Percentiles rank a stretch among this genome's conserved stretches.
Evolutionary conservation across 1,140 invertebrate genomes (phyloP).

Genomic region (Scaptodrosophila lebanonensis): DNA sequence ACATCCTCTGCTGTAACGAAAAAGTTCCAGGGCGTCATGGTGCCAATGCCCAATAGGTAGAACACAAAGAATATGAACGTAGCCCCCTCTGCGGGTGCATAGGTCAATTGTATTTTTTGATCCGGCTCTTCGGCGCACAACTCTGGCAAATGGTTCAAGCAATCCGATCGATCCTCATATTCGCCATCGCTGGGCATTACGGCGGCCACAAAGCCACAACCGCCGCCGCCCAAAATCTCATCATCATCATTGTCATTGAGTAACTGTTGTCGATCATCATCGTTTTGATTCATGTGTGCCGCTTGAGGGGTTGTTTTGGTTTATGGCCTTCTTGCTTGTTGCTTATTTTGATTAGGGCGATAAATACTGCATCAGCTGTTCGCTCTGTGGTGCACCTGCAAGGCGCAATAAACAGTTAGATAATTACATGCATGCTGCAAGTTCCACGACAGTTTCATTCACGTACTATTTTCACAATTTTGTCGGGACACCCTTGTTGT

Average conservation of each 20-base stretch:
- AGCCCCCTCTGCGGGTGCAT: slow-evolving; percentile 80
- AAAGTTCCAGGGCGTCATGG: slow-evolving; percentile 96
- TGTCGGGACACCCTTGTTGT: too few species aligned
- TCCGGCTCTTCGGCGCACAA: slow-evolving; percentile 25
- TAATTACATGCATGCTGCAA: too few species aligned
- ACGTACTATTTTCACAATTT: too few species aligned
- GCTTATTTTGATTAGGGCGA: neutral
- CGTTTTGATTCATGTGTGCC: slow-evolving; percentile 13
- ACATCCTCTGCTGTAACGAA: slow-evolving; percentile 96
- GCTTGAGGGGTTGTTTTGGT: too few species aligned
- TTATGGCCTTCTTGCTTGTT: neutral
- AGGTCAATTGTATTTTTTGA: slow-evolving; percentile 44
- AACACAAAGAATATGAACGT: slow-evolving; percentile 89
- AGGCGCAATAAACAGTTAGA: too few species aligned
- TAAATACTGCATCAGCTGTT: too few species aligned
- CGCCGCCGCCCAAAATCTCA: slow-evolving; percentile 2
- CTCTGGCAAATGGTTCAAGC: too few species aligned
- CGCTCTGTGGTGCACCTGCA: too few species aligned
- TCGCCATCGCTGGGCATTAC: slow-evolving; percentile 26
- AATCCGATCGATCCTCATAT: slow-evolving; percentile 30
- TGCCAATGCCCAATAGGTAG: slow-evolving; percentile 92
- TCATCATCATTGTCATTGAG: slow-evolving; percentile 23
- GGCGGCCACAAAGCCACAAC: slow-evolving; percentile 48
- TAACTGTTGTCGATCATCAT: slow-evolving; percentile 4
- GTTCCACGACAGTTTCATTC: too few species aligned